Conservation (phyloP, 2,888 invertebrate genomes). For the Yponomeuta malinellus region DNA sequence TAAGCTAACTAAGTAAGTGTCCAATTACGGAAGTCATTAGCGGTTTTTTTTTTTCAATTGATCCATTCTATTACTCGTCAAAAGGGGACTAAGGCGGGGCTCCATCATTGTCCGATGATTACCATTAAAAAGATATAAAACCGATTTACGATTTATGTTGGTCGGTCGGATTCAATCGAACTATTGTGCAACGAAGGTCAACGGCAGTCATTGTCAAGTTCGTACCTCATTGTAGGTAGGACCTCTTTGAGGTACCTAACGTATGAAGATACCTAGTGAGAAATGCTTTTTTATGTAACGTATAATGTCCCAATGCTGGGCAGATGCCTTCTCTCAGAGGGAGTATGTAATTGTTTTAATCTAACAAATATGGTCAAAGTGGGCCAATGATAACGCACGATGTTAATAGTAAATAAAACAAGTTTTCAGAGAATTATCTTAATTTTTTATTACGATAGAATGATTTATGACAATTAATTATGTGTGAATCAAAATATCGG, state of each 20-base stretch:
- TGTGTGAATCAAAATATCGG: no score
- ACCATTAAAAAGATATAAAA: constrained; percentile 61
- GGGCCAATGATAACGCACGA: no score
- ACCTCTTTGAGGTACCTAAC: neutral
- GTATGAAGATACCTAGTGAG: neutral
- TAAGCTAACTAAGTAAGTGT: neutral
- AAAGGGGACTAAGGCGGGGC: constrained; percentile 43
- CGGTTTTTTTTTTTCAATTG: constrained; percentile 33
- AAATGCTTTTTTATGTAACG: neutral
- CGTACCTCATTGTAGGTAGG: constrained; percentile 11
- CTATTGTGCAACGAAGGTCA: constrained; percentile 34
- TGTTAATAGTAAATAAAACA: no score
- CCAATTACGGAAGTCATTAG: constrained; percentile 15
- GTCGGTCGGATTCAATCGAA: constrained; percentile 42
- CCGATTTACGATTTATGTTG: constrained; percentile 42
- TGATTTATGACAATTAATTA: no score
- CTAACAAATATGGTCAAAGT: no score
- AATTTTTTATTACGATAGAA: no score
- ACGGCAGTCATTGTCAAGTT: constrained; percentile 61
- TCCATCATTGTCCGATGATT: constrained; percentile 45
- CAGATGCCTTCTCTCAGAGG: no score
- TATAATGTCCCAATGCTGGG: no score
- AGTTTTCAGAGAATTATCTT: no score
- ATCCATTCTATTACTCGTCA: constrained; percentile 38
- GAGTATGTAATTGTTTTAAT: no score